These are phyloP conservation scores for Monochamus alternatus DNA, from an alignment of 2,888 invertebrate genomes.

Conservation along the genomic window DNA sequence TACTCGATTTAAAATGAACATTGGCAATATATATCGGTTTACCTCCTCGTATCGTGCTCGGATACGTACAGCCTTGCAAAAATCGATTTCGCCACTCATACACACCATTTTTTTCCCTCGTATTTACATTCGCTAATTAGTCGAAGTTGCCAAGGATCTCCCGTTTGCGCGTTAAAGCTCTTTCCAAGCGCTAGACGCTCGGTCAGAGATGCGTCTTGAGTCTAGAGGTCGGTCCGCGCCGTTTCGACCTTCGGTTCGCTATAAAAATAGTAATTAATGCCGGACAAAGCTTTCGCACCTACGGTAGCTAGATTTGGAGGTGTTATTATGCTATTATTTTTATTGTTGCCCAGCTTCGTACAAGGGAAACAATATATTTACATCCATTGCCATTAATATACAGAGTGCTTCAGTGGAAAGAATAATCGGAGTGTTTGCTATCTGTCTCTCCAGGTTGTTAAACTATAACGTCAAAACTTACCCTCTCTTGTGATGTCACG, in stretches of 20 bases:
- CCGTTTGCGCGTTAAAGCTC: neutral
- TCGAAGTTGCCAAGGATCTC: neutral
- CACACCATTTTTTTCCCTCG: neutral
- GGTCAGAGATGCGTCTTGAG: neutral
- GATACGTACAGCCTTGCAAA: neutral
- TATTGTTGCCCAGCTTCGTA: too few species aligned
- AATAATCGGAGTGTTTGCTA: too few species aligned
- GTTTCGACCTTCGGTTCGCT: neutral
- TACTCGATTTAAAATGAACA: neutral
- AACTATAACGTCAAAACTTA: too few species aligned
- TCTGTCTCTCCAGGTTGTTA: too few species aligned
- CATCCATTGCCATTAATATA: too few species aligned
- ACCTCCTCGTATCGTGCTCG: neutral
- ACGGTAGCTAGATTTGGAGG: neutral
- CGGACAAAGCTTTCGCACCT: constrained; percentile 7
- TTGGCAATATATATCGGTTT: neutral
- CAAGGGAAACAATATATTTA: too few species aligned
- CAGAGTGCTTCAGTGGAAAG: too few species aligned
- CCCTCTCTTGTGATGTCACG: too few species aligned
- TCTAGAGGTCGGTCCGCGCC: neutral
- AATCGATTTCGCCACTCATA: neutral
- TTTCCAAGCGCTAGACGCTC: neutral
- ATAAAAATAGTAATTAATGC: constrained; percentile 9
- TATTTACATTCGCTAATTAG: neutral
- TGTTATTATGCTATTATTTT: neutral